These are phyloP conservation scores for Drosophila cognata DNA, from an alignment of 2,888 invertebrate species.

Conservation along the genomic window DNA sequence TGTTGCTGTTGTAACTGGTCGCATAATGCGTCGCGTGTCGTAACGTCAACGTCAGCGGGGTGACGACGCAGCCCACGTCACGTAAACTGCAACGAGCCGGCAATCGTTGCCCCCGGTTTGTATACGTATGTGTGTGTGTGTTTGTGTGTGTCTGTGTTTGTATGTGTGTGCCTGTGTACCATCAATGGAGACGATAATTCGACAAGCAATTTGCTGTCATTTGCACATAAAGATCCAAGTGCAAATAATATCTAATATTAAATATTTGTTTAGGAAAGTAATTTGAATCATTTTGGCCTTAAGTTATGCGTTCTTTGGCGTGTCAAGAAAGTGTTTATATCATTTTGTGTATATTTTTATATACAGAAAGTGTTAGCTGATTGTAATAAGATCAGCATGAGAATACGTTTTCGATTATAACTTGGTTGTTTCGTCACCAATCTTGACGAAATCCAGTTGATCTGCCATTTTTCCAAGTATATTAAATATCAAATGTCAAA, in stretches of 20 bases:
- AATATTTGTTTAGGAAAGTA: constrained; percentile 1
- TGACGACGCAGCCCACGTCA: constrained; percentile 50
- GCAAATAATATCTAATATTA: constrained; percentile 15
- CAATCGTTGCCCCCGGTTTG: constrained; percentile 20
- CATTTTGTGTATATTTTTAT: background rate
- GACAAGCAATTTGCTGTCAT: constrained; percentile 43
- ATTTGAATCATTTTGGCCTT: constrained; percentile 12
- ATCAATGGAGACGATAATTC: constrained; percentile 30
- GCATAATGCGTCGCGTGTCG: constrained; percentile 76
- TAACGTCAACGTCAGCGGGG: constrained; percentile 42
- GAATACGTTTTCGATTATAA: background rate
- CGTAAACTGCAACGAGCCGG: constrained; percentile 62
- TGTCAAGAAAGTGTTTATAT: no score
- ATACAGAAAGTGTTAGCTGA: background rate
- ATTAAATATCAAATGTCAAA: background rate
- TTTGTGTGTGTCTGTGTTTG: no score
- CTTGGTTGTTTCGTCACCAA: background rate
- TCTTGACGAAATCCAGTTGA: background rate
- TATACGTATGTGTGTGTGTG: no score
- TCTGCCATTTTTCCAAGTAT: background rate
- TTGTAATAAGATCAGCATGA: background rate
- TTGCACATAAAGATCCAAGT: constrained; percentile 19
- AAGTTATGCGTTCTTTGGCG: background rate
- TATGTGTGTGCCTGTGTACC: background rate
- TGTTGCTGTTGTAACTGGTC: constrained; percentile 37